Evolutionary conservation across 2,888 invertebrate genomes (phyloP).

Genomic region (Pristionchus maxplancki): DNA sequence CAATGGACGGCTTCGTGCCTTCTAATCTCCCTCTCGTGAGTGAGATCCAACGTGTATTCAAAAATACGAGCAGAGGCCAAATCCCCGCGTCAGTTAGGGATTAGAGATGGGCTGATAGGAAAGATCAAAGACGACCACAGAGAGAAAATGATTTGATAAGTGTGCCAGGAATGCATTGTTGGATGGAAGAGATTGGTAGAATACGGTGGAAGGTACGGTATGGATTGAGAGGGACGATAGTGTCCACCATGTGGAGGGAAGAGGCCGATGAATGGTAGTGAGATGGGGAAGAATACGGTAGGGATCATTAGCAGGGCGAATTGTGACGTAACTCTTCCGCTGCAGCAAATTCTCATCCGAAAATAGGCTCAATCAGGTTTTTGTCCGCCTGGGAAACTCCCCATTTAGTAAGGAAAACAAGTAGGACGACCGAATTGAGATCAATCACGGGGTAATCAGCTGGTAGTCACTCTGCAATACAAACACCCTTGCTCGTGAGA

Average conservation of each 20-base stretch:
- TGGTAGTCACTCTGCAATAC: not conserved
- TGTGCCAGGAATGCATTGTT: not conserved
- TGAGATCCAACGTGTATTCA: not conserved
- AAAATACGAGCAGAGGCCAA: slow-evolving; percentile 15
- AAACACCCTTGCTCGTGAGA: not conserved
- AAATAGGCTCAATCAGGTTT: slow-evolving; percentile 14
- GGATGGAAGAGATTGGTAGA: not conserved
- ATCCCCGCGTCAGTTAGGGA: slow-evolving; percentile 7
- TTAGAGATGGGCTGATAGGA: not conserved
- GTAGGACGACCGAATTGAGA: not conserved
- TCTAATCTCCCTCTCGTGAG: not conserved
- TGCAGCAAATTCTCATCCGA: not conserved
- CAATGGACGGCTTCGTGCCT: not conserved
- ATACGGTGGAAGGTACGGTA: not conserved
- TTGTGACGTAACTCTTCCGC: not conserved
- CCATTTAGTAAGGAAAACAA: not conserved
- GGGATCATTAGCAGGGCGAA: not conserved
- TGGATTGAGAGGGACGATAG: not conserved
- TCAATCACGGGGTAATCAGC: not conserved
- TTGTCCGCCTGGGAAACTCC: not conserved
- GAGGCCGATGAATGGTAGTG: not conserved
- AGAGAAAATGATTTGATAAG: not conserved
- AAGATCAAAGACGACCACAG: slow-evolving; percentile 17
- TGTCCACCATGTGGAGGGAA: not conserved
- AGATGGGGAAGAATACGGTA: not conserved